Conservation (phyloP, 2,797 vertebrate genomes). For the Rhincodon typus region DNA sequence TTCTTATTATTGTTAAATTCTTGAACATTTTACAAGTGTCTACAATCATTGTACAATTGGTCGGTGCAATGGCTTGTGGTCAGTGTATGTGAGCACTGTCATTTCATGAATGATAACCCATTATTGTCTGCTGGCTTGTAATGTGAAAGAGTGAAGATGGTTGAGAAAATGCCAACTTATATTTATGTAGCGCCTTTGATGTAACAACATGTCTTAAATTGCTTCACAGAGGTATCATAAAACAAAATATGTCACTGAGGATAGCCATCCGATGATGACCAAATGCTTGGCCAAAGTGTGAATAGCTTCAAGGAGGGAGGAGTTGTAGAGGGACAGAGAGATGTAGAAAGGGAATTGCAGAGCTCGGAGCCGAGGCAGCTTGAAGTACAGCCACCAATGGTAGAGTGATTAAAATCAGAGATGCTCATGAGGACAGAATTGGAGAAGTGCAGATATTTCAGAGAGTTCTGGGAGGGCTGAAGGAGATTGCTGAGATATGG, state of each 20-base stretch:
- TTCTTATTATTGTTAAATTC: background rate
- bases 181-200: background rate
- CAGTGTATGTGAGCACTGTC: background rate
- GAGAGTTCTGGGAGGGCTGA: too few relatives aligned
- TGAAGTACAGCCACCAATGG: too few relatives aligned
- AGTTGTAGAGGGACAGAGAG: background rate
- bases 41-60: background rate
- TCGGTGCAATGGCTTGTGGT: background rate
- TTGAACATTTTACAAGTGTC: background rate
- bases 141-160: background rate
- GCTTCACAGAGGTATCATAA: background rate
- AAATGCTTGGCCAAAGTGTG: background rate
- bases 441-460: too few relatives aligned
- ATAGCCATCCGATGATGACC: background rate
- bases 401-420: background rate
- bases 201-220: background rate
- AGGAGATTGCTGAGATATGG: background rate
- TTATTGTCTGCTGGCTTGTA: background rate
- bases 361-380: background rate
- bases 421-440: too few relatives aligned
- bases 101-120: background rate
- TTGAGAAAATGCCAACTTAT: background rate
- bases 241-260: background rate
- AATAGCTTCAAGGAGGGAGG: background rate
- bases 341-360: background rate